These are phyloP conservation scores for Pelmatolapia mariae DNA, from an alignment of 2,113 vertebrate species.

Conservation along the genomic window DNA sequence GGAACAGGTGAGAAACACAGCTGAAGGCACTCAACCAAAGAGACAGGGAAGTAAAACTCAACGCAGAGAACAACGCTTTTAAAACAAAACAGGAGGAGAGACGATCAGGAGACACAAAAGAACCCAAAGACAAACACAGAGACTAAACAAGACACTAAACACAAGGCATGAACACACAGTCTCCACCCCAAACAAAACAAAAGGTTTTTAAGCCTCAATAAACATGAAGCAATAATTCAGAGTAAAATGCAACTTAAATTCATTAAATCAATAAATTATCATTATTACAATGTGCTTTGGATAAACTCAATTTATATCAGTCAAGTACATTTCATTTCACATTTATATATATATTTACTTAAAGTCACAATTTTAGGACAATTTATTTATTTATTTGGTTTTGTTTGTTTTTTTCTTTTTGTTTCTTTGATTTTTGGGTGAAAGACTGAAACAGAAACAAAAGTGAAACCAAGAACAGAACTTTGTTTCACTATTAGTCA, in stretches of 20 bases:
- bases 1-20: too few relatives aligned
- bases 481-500: not conserved
- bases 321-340: too few relatives aligned
- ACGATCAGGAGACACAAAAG: too few relatives aligned
- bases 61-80: too few relatives aligned
- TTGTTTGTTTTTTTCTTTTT: not conserved
- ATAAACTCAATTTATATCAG: too few relatives aligned
- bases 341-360: not conserved
- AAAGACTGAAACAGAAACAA: not conserved
- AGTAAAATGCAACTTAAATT: not conserved
- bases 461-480: not conserved
- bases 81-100: too few relatives aligned
- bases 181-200: not conserved
- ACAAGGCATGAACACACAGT: too few relatives aligned
- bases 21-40: too few relatives aligned
- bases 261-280: not conserved
- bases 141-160: too few relatives aligned
- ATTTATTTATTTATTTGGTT: not conserved
- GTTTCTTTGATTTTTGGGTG: not conserved
- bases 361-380: not conserved
- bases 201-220: not conserved
- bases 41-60: too few relatives aligned
- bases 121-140: too few relatives aligned
- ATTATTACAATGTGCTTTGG: not conserved
- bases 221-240: not conserved